Evolutionary conservation across 2,888 invertebrate genomes (phyloP).

Genomic region (Platycheirus rosarum): DNA sequence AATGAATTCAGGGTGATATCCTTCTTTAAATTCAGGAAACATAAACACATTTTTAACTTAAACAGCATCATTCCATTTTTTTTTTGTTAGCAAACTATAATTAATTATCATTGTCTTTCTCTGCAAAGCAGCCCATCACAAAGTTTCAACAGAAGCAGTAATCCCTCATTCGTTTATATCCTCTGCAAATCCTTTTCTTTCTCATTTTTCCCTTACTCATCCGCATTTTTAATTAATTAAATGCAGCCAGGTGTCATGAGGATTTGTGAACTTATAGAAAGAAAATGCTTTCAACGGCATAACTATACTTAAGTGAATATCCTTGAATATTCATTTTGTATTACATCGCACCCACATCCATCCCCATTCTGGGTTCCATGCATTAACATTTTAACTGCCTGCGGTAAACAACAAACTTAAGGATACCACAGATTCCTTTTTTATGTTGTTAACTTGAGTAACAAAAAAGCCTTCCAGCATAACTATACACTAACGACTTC

Average conservation of each 20-base stretch:
- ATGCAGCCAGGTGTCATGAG: conserved; percentile 29
- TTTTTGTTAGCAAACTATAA: too few relatives aligned
- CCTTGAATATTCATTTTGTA: neutral
- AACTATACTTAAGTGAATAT: neutral
- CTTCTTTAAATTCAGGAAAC: too few relatives aligned
- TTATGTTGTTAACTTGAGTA: conserved; percentile 23
- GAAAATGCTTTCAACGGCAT: conserved; percentile 2
- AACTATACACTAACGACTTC: conserved; percentile 23
- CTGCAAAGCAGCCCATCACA: too few relatives aligned
- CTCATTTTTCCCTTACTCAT: neutral
- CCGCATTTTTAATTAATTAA: conserved; percentile 54
- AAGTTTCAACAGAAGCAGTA: too few relatives aligned
- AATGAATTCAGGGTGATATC: too few relatives aligned
- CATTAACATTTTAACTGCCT: conserved; percentile 23
- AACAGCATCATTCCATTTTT: too few relatives aligned
- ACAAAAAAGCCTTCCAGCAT: conserved; percentile 16
- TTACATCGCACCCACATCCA: conserved; percentile 7
- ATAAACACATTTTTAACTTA: too few relatives aligned
- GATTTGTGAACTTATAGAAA: neutral
- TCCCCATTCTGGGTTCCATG: neutral
- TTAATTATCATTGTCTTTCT: too few relatives aligned
- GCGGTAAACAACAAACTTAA: neutral
- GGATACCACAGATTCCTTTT: conserved; percentile 36
- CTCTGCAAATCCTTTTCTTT: conserved; percentile 1
- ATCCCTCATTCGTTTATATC: too few relatives aligned